Evolutionary conservation across 2,888 invertebrate species (phyloP), one percentile per base, ranked within the genome.

Genomic region (Catocala sponsa): DNA sequence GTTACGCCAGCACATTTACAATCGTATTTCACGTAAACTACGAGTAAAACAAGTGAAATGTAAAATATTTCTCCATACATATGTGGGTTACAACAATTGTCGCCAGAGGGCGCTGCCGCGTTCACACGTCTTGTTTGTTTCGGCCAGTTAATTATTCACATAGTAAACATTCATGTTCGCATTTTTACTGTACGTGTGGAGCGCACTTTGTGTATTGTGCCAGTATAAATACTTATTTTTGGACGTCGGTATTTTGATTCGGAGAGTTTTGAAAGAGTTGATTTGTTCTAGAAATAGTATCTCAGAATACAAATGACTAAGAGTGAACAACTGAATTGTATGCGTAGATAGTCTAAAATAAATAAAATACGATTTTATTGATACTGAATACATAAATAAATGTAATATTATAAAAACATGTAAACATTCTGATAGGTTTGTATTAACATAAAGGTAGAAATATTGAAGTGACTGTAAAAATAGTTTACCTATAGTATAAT

Each of bases 41-140:
- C 44, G 0, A 42, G 43, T 54, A 6, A 13, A 53, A 15, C 52
- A 64, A 69, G 46, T 64, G 42, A 61, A 63, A 55, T 67, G 47
- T 43, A 48, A 65, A 73, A 64, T 59, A 59, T 59, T 49, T 50
- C 35, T 53, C 41, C 25, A 43, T 67, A 70, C 64, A 64, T 64
- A 77, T 79, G 67, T 79, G 67, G 77, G 81, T 81, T 79, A 78
- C 72, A 69, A 55, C 38, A 59, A 66, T 68, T 71, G 76, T 71
- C 76, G 76, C 76, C 59, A 79, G 74, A 74, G 77, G 76, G 80
- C 74, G 76, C 57, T 65, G 62, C 55, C 74, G 78, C 81, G 81
- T 86, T 89, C 86, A 86, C 89, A 88, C 86, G 82, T 86, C 86
- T 86, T 86, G 87, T 88, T 85, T 87, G 84, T 83, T 82, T 55